Percentiles rank a stretch among this genome's conserved stretches.
These are phyloP conservation scores for Saturnia japonica DNA, from an alignment of 2,888 invertebrate genomes.

Conservation along the genomic window DNA sequence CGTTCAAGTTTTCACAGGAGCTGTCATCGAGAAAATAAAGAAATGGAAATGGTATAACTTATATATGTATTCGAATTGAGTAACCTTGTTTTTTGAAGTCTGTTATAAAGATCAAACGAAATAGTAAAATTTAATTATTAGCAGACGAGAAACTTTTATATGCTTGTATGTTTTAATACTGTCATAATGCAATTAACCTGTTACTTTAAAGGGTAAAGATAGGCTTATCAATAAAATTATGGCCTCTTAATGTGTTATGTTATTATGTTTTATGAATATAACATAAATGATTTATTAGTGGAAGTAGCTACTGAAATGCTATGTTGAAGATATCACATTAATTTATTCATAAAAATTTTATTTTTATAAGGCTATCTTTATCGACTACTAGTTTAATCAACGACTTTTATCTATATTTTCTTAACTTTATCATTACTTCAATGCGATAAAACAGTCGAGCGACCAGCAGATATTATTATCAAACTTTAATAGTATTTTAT, in stretches of 20 bases:
- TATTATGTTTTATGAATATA: constrained; percentile 1
- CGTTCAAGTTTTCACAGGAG: too few species aligned
- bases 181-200: background rate
- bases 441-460: background rate
- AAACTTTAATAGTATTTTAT: too few species aligned
- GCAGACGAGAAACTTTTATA: background rate
- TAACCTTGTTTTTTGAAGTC: too few species aligned
- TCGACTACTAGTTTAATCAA: background rate
- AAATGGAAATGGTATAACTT: too few species aligned
- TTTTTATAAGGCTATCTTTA: background rate
- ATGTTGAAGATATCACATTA: constrained; percentile 1
- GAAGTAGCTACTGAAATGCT: constrained; percentile 19
- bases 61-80: too few species aligned
- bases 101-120: background rate
- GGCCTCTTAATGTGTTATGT: constrained; percentile 8
- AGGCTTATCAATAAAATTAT: constrained; percentile 3
- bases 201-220: background rate
- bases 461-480: background rate
- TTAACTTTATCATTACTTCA: background rate
- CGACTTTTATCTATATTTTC: background rate
- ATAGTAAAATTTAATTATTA: background rate
- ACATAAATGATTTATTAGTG: constrained; percentile 13
- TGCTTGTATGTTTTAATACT: background rate
- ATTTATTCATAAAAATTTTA: background rate
- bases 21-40: too few species aligned